phyloP scores from a whole-genome alignment of 1,140 invertebrate genomes.

The Pogonomyrmex californicus region DNA sequence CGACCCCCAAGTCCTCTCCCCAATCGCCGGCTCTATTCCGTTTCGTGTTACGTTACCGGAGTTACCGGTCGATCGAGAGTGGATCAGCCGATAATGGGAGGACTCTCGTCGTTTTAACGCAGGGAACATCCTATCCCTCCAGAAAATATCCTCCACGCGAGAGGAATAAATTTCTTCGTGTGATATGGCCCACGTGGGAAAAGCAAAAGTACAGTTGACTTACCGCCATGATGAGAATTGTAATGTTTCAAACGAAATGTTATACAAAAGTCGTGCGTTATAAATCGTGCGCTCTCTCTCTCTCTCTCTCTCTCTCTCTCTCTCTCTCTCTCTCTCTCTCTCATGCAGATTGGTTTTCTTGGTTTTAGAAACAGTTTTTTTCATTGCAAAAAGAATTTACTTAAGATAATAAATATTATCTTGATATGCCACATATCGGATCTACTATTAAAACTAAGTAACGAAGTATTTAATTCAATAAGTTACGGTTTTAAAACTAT shows the following conservation, averaged over 20 bases:
- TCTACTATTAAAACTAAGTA: no score
- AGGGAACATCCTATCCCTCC: slow-evolving; percentile 8
- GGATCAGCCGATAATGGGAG: slow-evolving; percentile 57
- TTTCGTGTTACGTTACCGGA: slow-evolving; percentile 46
- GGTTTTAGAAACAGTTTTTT: neutral
- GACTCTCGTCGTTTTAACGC: slow-evolving; percentile 50
- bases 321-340: no score
- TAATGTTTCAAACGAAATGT: slow-evolving; percentile 25
- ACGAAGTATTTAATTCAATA: no score
- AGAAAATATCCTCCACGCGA: slow-evolving; percentile 55
- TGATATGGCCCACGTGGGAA: slow-evolving; percentile 31
- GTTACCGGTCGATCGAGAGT: slow-evolving; percentile 37
- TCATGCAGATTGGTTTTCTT: neutral
- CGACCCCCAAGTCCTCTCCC: neutral
- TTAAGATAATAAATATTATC: neutral
- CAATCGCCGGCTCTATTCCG: slow-evolving; percentile 31
- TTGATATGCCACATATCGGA: no score
- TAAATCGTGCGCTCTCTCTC: neutral
- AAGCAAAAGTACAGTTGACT: slow-evolving; percentile 34
- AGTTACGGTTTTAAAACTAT: no score
- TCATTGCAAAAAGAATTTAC: neutral
- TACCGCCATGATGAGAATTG: slow-evolving; percentile 35
- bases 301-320: no score
- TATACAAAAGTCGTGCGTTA: neutral
- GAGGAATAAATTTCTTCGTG: slow-evolving; percentile 44